Conservation (phyloP, 2,113 vertebrate genomes). For the Perognathus longimembris region DNA sequence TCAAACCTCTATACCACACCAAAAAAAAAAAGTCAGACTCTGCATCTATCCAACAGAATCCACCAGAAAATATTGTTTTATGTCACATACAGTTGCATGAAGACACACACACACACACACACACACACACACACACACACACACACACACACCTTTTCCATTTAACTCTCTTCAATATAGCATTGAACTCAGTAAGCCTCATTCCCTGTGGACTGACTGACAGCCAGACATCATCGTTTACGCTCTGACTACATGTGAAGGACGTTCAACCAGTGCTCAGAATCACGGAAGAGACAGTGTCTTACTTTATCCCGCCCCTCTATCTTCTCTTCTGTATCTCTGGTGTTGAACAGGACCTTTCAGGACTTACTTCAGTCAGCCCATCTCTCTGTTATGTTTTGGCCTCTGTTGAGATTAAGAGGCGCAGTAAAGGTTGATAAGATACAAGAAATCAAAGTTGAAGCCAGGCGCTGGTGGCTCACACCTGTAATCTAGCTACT, state of each 20-base stretch:
- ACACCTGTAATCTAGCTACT: no score
- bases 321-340: rapidly evolving
- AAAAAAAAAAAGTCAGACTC: background rate
- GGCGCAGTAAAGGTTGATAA: no score
- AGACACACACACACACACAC: no score
- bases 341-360: background rate
- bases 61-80: background rate
- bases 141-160: background rate
- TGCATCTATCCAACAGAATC: background rate
- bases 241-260: rapidly evolving
- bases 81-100: rapidly evolving
- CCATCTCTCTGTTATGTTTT: background rate
- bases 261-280: background rate
- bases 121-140: background rate
- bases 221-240: no score
- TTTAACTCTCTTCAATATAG: background rate
- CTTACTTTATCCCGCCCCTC: rapidly evolving
- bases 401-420: background rate
- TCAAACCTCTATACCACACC: no score
- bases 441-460: no score
- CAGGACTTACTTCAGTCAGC: background rate
- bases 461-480: no score
- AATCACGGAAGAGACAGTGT: background rate
- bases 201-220: no score
- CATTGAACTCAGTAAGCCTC: background rate